These are phyloP conservation scores for Isoperla grammatica DNA, from an alignment of 2,888 invertebrate species.

Conservation along the genomic window DNA sequence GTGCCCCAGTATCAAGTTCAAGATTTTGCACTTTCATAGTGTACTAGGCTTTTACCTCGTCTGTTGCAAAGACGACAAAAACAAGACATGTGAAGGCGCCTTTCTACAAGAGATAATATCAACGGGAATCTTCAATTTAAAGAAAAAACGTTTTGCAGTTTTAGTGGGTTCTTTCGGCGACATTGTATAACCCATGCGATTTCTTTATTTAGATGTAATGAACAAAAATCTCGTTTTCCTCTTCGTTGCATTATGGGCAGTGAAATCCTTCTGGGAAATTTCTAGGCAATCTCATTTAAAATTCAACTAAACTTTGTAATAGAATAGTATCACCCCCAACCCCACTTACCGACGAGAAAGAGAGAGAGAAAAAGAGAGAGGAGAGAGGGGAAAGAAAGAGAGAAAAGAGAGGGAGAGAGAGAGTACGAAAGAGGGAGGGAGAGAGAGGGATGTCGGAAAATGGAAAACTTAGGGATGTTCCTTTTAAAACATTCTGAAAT, in stretches of 20 bases:
- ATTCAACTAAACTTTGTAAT: slow-evolving; percentile 15
- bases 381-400: neutral
- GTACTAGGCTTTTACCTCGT: no score
- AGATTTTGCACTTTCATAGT: no score
- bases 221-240: slow-evolving; percentile 29
- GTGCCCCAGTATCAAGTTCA: no score
- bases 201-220: slow-evolving; percentile 29
- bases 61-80: no score
- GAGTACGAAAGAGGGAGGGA: slow-evolving; percentile 4
- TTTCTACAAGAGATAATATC: no score
- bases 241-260: neutral
- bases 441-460: neutral
- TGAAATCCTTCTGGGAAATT: slow-evolving; percentile 17
- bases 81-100: no score
- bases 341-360: neutral
- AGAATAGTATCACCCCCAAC: neutral
- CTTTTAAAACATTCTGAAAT: no score
- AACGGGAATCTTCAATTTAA: neutral
- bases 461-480: no score
- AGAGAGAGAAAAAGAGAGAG: slow-evolving; percentile 1
- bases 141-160: neutral
- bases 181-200: neutral
- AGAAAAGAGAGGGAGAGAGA: neutral
- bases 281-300: slow-evolving; percentile 16
- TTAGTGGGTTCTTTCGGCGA: neutral